These are phyloP conservation scores for Chaenodraco wilsoni DNA, from an alignment of 2,797 vertebrate species.

Conservation along the genomic window DNA sequence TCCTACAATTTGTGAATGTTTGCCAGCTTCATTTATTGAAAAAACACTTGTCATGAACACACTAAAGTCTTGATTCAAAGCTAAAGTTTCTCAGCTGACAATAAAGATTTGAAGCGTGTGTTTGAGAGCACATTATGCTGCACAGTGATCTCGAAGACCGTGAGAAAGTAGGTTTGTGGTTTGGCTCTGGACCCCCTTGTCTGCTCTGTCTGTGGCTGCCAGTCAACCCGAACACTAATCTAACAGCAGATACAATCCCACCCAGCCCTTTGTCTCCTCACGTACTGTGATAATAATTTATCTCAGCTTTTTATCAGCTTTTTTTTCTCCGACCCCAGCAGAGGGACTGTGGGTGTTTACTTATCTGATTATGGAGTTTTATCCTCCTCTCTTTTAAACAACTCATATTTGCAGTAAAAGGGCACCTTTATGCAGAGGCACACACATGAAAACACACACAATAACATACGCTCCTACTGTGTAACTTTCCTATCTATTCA, in stretches of 20 bases:
- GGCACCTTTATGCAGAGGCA: slow-evolving; percentile 27
- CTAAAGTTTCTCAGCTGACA: slow-evolving; percentile 6
- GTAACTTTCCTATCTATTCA: slow-evolving; percentile 38
- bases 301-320: slow-evolving; percentile 62
- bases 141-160: slow-evolving; percentile 39
- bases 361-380: slow-evolving; percentile 64
- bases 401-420: slow-evolving; percentile 51
- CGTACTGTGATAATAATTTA: slow-evolving; percentile 69
- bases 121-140: slow-evolving; percentile 5
- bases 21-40: not conserved
- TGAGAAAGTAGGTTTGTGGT: slow-evolving; percentile 75
- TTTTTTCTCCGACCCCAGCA: slow-evolving; percentile 39
- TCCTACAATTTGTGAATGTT: not conserved
- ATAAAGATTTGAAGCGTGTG: slow-evolving; percentile 8
- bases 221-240: slow-evolving; percentile 82
- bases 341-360: slow-evolving; percentile 56
- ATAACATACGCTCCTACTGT: slow-evolving; percentile 3
- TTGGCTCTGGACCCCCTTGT: slow-evolving; percentile 66
- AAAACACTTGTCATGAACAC: too few relatives aligned
- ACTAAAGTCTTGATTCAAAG: not conserved
- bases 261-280: slow-evolving; percentile 78
- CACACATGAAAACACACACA: slow-evolving; percentile 15
- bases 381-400: slow-evolving; percentile 47
- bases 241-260: slow-evolving; percentile 70
- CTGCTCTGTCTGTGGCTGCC: slow-evolving; percentile 78